A percentile compares a stretch with the other conserved stretches of the same genome.
phyloP scores from a whole-genome alignment of 2,888 invertebrate species.

The Rhopalosiphum nymphaeae region DNA sequence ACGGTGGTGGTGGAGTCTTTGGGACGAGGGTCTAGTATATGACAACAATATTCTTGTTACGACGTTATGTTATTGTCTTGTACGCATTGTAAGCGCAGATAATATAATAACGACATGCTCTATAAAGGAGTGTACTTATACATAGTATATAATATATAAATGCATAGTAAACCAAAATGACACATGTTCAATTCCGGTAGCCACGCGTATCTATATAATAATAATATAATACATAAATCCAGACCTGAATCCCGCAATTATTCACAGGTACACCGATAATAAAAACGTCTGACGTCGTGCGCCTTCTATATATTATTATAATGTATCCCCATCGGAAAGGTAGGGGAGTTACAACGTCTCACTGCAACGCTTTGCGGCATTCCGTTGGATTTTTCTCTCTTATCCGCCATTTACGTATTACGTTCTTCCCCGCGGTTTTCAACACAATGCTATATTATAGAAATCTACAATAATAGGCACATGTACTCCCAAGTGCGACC shows the following conservation, averaged over 20 bases:
- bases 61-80: not conserved
- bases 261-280: constrained; percentile 25
- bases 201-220: not conserved
- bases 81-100: constrained; percentile 26
- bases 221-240: constrained; percentile 24
- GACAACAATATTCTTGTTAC: not conserved
- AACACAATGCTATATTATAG: not conserved
- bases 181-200: constrained; percentile 46
- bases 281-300: constrained; percentile 26
- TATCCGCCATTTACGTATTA: not conserved
- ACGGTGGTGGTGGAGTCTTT: not conserved
- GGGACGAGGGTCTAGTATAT: not conserved
- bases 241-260: constrained; percentile 48
- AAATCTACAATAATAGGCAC: not conserved
- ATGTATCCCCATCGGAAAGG: not conserved
- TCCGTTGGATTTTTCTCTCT: not conserved
- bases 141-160: not conserved
- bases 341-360: not conserved
- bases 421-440: not conserved
- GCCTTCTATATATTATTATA: not conserved
- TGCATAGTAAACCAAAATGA: constrained; percentile 5
- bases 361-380: not conserved
- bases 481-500: not conserved
- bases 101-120: not conserved
- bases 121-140: not conserved